A percentile compares a stretch with the other conserved stretches of the same genome.
phyloP scores from a whole-genome alignment of 2,797 vertebrate species.

The Manis javanica region DNA sequence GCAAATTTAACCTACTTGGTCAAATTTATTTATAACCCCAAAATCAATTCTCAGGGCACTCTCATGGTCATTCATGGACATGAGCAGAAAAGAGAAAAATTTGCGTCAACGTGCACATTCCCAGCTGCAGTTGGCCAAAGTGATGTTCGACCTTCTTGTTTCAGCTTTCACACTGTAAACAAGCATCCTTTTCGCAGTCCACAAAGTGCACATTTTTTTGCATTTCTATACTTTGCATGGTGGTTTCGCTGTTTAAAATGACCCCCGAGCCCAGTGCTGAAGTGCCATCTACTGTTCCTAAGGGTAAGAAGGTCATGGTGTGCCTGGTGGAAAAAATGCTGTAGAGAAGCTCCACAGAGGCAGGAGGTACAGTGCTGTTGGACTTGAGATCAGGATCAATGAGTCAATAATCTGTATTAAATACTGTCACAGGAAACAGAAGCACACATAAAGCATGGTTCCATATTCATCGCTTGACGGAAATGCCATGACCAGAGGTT shows the following conservation, averaged over 20 bases:
- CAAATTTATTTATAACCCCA: background rate
- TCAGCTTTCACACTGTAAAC: background rate
- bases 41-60: too few relatives aligned
- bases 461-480: too few relatives aligned
- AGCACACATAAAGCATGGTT: background rate
- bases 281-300: background rate
- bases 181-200: background rate
- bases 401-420: background rate
- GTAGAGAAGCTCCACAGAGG: background rate
- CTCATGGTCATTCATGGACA: background rate
- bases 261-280: background rate
- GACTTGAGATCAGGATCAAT: background rate
- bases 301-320: fast-evolving
- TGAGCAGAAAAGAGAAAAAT: background rate
- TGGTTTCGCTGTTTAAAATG: background rate
- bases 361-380: background rate
- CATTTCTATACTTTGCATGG: background rate
- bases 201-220: background rate
- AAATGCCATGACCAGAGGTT: background rate
- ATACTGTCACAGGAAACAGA: background rate
- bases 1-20: background rate
- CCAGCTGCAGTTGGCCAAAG: background rate
- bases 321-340: background rate
- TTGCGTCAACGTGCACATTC: fast-evolving
- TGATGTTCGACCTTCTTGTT: fast-evolving